Evolutionary conservation across 2,113 vertebrate genomes (phyloP).

Genomic region (Potamarius usumacintae): DNA sequence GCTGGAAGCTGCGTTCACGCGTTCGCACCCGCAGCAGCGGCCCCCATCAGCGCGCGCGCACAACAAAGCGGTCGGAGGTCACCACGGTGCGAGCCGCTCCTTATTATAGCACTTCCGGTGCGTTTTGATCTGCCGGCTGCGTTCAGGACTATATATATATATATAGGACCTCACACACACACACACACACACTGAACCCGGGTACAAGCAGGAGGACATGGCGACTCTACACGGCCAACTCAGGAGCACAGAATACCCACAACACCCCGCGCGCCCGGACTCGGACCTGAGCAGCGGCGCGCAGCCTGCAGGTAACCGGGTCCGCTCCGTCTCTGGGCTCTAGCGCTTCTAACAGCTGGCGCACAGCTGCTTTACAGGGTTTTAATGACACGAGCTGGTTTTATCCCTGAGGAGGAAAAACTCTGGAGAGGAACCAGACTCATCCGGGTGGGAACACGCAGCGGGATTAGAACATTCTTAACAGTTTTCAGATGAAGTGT

Average conservation of each 20-base stretch:
- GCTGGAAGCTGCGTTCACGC: constrained; percentile 67
- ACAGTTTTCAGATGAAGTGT: too few species aligned
- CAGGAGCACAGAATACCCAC: constrained; percentile 58
- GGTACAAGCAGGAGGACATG: constrained; percentile 55
- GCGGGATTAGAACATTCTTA: too few species aligned
- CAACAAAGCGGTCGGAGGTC: constrained; percentile 60
- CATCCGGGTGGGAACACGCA: too few species aligned
- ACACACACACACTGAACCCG: constrained; percentile 44
- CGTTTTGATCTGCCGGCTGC: constrained; percentile 69
- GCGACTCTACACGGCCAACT: constrained; percentile 65
- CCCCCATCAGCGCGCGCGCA: constrained; percentile 59
- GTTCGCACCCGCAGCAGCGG: constrained; percentile 64
- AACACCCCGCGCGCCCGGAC: constrained; percentile 65
- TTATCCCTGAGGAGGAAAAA: too few species aligned
- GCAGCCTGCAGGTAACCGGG: constrained; percentile 61
- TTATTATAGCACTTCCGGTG: constrained; percentile 64
- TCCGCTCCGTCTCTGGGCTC: rapidly evolving
- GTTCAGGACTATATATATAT: constrained; percentile 49
- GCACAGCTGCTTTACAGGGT: too few species aligned
- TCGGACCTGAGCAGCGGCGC: constrained; percentile 55
- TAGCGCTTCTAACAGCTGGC: too few species aligned
- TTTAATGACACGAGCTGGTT: too few species aligned
- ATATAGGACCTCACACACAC: constrained; percentile 52
- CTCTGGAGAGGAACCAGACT: too few species aligned
- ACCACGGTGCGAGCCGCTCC: constrained; percentile 63